Conservation (phyloP, 2,797 vertebrate species). For the Smutsia gigantea region DNA sequence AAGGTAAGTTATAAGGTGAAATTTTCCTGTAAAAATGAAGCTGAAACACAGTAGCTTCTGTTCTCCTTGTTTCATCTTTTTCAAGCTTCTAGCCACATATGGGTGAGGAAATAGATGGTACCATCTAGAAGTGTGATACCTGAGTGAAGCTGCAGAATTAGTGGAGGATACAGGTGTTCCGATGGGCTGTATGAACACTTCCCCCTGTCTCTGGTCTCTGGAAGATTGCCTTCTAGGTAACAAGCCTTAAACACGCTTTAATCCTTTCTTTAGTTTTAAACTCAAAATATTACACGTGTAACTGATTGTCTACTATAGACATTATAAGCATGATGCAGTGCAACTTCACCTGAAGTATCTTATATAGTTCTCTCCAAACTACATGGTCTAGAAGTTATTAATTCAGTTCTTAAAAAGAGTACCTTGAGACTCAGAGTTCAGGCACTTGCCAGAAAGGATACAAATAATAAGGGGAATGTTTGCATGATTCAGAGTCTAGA, state of each 20-base stretch:
- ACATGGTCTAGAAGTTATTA: not conserved
- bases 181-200: not conserved
- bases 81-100: not conserved
- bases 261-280: slow-evolving; percentile 1
- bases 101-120: not conserved
- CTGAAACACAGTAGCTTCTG: not conserved
- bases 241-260: not conserved
- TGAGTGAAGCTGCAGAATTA: not conserved
- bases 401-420: not conserved
- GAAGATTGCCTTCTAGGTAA: not conserved
- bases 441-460: not conserved
- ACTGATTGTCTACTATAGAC: not conserved
- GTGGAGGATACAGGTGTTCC: not conserved
- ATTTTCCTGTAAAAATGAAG: not conserved
- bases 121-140: not conserved
- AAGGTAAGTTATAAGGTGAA: not conserved
- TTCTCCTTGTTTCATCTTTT: not conserved
- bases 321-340: not conserved
- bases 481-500: not conserved
- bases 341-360: not conserved
- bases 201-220: not conserved
- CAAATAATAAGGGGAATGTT: not conserved
- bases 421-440: not conserved
- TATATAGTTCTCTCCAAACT: not conserved
- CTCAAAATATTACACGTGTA: not conserved